Evolutionary conservation across 2,113 vertebrate genomes (phyloP), one percentile per base, ranked within the genome.

Genomic region (Tursiops truncatus): DNA sequence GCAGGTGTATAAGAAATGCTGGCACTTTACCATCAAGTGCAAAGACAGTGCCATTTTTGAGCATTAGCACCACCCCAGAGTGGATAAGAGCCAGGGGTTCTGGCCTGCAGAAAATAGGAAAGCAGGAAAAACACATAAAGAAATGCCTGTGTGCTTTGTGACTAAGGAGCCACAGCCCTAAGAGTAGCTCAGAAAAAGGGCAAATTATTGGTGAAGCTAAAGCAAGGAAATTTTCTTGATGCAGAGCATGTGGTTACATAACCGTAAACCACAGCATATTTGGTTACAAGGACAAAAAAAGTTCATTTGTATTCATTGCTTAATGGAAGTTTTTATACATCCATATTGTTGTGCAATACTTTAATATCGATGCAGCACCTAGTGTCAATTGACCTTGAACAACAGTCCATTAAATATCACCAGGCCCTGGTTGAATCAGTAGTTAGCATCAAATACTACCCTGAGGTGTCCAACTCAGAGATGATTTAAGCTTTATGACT

Each of bases 401-500:
- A 96, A 93, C 4, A 92, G 50, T 50, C 60, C 79, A 68, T 83
- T 92, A 94, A 95, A 83, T 68, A 94, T 58, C 58, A 94, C 44
- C 68, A 95, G 58, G 50, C 63, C 63, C 58, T 56, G 33, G n/a
- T 50, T 90, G 65, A 95, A 84, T 36, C 50, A 94, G 44, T 80
- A 41, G 63, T 71, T 84, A 93, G 44, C 10, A 12, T 87, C 73
- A 90, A 77, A 93, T 94, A 83, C 26, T 67, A 92, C 47, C 88
- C 50, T 3, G 53, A 92, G 63, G 18, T 62, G 73, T 90, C 44
- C 82, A 93, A 96, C 58, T 92, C 84, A 94, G 70, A 96, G 23
- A 77, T 47, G 50, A 94, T 87, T 92, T 87, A 94, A 95, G 84
- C 82, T 90, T 90, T 91, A 95, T 31, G 62, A 95, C 74, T 73